Conservation (phyloP, 1,140 invertebrate species). For the Drosophila ohnishii region DNA sequence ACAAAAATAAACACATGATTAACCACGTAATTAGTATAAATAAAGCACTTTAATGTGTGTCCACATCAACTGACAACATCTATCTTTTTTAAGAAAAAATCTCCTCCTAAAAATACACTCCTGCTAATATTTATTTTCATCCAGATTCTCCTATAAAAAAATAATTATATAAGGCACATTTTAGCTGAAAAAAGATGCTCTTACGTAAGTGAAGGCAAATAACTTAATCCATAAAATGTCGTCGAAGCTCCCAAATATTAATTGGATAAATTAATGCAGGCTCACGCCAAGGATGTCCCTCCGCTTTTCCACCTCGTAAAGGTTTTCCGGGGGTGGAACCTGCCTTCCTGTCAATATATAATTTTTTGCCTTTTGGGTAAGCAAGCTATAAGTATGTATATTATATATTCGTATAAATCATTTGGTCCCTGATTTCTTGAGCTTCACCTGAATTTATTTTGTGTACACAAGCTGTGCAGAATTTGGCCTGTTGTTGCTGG, state of each 20-base stretch:
- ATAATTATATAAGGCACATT: neutral
- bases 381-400: neutral
- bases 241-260: slow-evolving; percentile 37
- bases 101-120: neutral
- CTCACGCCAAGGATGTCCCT: slow-evolving; percentile 28
- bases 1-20: neutral
- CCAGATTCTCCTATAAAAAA: neutral
- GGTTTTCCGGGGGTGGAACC: neutral
- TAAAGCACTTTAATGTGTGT: neutral
- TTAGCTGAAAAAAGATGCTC: neutral
- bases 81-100: neutral
- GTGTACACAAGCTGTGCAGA: slow-evolving; percentile 6
- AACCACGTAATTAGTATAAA: neutral
- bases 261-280: slow-evolving; percentile 62
- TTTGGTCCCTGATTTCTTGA: slow-evolving; percentile 7
- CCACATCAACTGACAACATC: neutral
- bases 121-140: slow-evolving; percentile 7
- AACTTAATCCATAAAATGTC: slow-evolving; percentile 49
- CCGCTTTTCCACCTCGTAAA: neutral
- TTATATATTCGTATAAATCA: slow-evolving; percentile 4
- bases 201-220: slow-evolving; percentile 23
- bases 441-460: slow-evolving; percentile 17
- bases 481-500: neutral
- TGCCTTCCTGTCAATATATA: neutral
- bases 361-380: neutral